Conservation (phyloP, 1,140 invertebrate species). For the Sinella curviseta region DNA sequence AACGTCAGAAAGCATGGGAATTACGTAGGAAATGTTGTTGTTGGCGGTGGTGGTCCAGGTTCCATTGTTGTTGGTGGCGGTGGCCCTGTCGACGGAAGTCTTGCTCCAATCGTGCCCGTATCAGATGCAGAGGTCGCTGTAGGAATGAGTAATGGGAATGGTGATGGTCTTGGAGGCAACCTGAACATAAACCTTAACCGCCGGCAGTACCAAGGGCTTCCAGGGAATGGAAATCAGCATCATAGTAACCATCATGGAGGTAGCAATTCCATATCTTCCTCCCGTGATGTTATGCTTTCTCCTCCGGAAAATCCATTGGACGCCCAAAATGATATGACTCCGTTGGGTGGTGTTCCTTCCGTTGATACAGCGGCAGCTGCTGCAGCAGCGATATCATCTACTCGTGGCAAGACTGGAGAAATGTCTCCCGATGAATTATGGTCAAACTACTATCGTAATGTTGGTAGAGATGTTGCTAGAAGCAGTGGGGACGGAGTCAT, state of each 20-base stretch:
- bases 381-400: neutral
- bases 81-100: no score
- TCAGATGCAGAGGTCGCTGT: conserved; percentile 7
- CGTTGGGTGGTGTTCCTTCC: neutral
- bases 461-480: neutral
- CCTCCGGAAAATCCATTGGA: neutral
- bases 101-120: neutral
- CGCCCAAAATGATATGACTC: neutral
- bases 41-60: neutral
- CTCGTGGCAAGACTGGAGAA: neutral
- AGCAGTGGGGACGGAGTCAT: neutral
- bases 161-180: conserved; percentile 5
- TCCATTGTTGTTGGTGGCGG: neutral
- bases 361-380: neutral
- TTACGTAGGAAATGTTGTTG: conserved; percentile 9
- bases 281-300: neutral
- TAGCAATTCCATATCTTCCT: neutral
- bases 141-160: conserved; percentile 31
- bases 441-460: conserved; percentile 27
- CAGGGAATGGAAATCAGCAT: conserved; percentile 3
- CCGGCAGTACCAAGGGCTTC: neutral
- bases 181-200: conserved; percentile 44
- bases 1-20: conserved; percentile 48
- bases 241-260: neutral
- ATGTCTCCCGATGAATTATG: conserved; percentile 12